Evolutionary conservation across 2,113 vertebrate species (phyloP).

Genomic region (Prunella himalayana): DNA sequence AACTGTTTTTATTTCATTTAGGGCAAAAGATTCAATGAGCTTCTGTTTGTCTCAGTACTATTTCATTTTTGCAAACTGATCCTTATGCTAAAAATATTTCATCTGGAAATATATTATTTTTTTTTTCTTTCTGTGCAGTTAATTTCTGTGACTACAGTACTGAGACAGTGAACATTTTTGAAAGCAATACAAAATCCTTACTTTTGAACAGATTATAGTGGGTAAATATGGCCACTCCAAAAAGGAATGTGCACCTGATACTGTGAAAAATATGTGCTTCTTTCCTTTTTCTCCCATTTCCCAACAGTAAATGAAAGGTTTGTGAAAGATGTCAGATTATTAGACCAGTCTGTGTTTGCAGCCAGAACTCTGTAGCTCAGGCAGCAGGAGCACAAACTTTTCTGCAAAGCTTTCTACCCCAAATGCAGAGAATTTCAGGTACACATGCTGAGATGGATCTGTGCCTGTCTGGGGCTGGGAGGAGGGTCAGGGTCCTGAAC

Average conservation of each 20-base stretch:
- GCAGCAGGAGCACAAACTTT: not conserved
- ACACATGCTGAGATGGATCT: accelerated
- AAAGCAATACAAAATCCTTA: not conserved
- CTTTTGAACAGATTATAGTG: constrained; percentile 36
- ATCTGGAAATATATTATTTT: not conserved
- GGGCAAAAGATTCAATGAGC: not conserved
- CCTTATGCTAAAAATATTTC: not conserved
- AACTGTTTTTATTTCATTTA: not conserved
- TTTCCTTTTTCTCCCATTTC: not conserved
- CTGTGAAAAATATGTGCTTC: constrained; percentile 35
- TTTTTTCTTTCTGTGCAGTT: constrained; percentile 16
- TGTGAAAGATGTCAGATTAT: not conserved
- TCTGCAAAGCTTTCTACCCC: not conserved
- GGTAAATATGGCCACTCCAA: constrained; percentile 37
- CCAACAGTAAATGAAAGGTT: not conserved
- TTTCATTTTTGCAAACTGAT: not conserved
- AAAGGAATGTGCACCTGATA: not conserved
- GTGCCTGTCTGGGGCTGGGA: not conserved
- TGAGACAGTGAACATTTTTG: not conserved
- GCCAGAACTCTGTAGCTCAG: not conserved
- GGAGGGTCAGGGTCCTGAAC: not conserved
- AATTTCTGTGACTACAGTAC: constrained; percentile 57
- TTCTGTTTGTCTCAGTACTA: not conserved
- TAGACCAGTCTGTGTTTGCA: not conserved
- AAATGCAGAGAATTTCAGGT: not conserved